These are phyloP conservation scores for Mus minutoides DNA, from an alignment of 2,797 vertebrate species.

Conservation along the genomic window DNA sequence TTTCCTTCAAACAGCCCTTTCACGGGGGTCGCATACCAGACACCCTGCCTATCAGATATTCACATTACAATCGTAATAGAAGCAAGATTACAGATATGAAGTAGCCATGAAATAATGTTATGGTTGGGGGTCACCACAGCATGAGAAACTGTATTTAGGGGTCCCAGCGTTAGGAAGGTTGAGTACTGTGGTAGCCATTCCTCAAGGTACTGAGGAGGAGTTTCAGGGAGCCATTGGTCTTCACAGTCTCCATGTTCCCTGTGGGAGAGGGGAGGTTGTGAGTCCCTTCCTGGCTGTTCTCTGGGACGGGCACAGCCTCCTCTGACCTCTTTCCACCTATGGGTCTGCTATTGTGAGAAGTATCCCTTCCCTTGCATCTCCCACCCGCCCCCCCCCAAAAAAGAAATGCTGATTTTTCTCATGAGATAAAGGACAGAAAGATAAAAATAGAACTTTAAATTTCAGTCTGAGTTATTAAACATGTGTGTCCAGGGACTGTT, in stretches of 20 bases:
- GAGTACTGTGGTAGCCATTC: not conserved
- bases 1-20: not conserved
- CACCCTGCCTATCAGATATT: not conserved
- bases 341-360: not conserved
- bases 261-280: not conserved
- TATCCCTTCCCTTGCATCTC: not conserved
- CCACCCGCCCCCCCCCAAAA: no score
- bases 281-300: not conserved
- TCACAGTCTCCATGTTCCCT: not conserved
- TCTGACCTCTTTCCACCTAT: not conserved
- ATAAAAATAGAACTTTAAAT: conserved; percentile 35
- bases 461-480: not conserved
- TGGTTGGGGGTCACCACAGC: not conserved
- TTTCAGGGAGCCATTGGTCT: not conserved
- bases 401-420: not conserved
- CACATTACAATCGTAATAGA: not conserved
- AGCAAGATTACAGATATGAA: not conserved
- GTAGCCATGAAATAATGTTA: not conserved
- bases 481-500: not conserved
- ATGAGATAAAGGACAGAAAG: conserved; percentile 21
- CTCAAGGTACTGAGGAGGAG: not conserved
- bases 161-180: not conserved
- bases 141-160: not conserved
- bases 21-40: not conserved
- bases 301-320: not conserved